Percentiles rank a stretch among this genome's conserved stretches.
Conservation (phyloP, 2,888 invertebrate species). For the Pemphredon lugubris region DNA sequence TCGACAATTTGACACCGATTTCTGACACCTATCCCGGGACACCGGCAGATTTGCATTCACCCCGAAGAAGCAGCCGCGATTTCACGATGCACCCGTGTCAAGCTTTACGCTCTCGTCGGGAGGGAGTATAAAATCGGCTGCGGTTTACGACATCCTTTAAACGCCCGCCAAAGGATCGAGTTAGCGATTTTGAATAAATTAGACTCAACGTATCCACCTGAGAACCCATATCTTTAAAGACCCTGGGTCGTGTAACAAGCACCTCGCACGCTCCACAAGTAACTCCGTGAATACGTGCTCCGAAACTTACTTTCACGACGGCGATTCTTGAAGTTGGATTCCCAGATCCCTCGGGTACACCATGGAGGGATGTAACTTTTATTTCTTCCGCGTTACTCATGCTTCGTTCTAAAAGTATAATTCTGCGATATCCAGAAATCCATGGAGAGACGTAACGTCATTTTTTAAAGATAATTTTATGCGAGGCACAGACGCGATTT, state of each 20-base stretch:
- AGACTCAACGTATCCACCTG: conserved; percentile 51
- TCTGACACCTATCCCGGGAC: conserved; percentile 25
- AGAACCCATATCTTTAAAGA: neutral
- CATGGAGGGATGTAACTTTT: too few species aligned
- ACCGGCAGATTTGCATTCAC: conserved; percentile 53
- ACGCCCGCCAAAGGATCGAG: conserved; percentile 32
- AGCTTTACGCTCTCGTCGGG: conserved; percentile 13
- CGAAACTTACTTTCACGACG: too few species aligned
- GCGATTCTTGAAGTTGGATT: too few species aligned
- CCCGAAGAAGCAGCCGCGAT: conserved; percentile 15
- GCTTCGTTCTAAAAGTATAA: too few species aligned
- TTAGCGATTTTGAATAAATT: conserved; percentile 69
- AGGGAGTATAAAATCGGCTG: conserved; percentile 32
- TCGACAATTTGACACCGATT: conserved; percentile 58
- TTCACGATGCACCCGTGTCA: conserved; percentile 25
- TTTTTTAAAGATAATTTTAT: too few species aligned
- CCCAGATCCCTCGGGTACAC: too few species aligned
- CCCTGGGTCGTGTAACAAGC: neutral
- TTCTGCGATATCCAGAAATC: too few species aligned
- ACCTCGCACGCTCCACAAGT: neutral
- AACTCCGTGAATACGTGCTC: too few species aligned
- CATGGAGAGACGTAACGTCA: too few species aligned
- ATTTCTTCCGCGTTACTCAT: too few species aligned
- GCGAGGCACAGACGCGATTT: too few species aligned
- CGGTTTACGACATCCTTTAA: conserved; percentile 57